Evolutionary conservation across 2,888 invertebrate species (phyloP).

Genomic region (Geotrupes spiniger): DNA sequence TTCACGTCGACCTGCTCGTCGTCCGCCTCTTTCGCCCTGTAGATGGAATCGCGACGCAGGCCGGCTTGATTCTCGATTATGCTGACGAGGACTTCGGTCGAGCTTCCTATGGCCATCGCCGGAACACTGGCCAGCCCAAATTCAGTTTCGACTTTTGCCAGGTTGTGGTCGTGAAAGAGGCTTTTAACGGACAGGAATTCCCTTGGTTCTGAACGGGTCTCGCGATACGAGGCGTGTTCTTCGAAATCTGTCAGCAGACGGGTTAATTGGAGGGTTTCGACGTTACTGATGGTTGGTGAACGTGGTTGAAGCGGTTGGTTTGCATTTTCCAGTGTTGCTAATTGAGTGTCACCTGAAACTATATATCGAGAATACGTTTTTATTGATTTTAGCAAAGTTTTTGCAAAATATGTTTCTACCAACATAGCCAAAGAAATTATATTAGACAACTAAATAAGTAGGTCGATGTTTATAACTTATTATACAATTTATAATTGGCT

Average conservation of each 20-base stretch:
- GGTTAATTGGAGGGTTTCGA: slow-evolving; percentile 68
- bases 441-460: too few relatives aligned
- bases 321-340: slow-evolving; percentile 45
- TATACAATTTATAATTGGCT: too few relatives aligned
- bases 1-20: slow-evolving; percentile 21
- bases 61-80: slow-evolving; percentile 45
- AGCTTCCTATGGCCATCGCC: slow-evolving; percentile 45
- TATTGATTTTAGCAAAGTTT: too few relatives aligned
- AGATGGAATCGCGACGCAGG: slow-evolving; percentile 36
- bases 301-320: slow-evolving; percentile 65
- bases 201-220: slow-evolving; percentile 51
- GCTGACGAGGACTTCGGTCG: slow-evolving; percentile 44
- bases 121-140: slow-evolving; percentile 39
- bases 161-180: slow-evolving; percentile 23
- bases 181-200: slow-evolving; percentile 38
- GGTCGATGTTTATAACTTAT: too few relatives aligned
- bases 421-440: too few relatives aligned
- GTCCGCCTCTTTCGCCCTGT: slow-evolving; percentile 10
- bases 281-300: slow-evolving; percentile 66
- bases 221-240: slow-evolving; percentile 51
- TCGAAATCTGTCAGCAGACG: slow-evolving; percentile 61
- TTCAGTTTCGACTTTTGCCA: slow-evolving; percentile 34
- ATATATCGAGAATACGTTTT: background rate
- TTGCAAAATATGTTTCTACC: too few relatives aligned
- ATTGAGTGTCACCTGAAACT: background rate